Evolutionary conservation across 2,797 vertebrate genomes (phyloP), one percentile per base, ranked within the genome.

Genomic region (Podargus strigoides): DNA sequence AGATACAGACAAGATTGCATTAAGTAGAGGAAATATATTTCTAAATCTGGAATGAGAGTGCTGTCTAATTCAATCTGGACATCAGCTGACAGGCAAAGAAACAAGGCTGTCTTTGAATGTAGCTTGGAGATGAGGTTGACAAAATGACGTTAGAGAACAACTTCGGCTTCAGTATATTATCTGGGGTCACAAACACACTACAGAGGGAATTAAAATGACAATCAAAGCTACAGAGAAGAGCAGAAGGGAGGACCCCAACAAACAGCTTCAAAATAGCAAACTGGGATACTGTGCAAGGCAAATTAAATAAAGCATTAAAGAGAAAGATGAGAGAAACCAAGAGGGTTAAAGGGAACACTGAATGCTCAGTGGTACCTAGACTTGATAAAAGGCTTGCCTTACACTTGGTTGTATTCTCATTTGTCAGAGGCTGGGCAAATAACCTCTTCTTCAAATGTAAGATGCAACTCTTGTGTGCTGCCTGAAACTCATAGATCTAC

Each of bases 11-110:
- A 93, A 94, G 95, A 97, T 97, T 95, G 53, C 90, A 96, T 97
- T 97, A 97, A 96, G 84, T 81, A 91, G 93, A 95, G 96, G 95
- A 97, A 97, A 96, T 95, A 92, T 77, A 95, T 94, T 95, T 95
- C 93, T 93, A 91, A 94, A 93, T 96, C 74, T 84, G 76, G 69
- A 94, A 94, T 72, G 93, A 89, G 78, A 93, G 83, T 95, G 92
- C 82, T 90, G 88, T 96, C 87, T 97, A 96, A 97, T 97, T 96
- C 92, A 96, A 97, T 97, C 91, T 95, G 91, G 47, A 73, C 75
- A 75, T 96, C 89, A 83, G 77, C 82, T 96, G 90, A 91, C 62
- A 85, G 72, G 59, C 87, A 92, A 92, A 86, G 66, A 58, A 86
- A 70, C 55, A 67, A 81, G 85, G 49, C 56, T 67, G 53, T 24